phyloP scores from a whole-genome alignment of 2,113 vertebrate species.

The Pao palembangensis region DNA sequence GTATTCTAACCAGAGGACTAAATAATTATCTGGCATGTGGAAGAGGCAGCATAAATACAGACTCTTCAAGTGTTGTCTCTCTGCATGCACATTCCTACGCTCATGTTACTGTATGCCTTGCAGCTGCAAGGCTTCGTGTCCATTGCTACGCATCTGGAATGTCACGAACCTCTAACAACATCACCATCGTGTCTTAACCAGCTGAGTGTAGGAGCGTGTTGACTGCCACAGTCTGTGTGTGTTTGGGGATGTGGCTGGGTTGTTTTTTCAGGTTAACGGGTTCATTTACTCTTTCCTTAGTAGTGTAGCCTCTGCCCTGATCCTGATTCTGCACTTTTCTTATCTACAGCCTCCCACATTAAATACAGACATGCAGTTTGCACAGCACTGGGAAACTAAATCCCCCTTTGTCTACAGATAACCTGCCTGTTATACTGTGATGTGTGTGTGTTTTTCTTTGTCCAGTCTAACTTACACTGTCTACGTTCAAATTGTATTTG shows the following conservation, averaged over 20 bases:
- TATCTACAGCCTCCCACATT: conserved; percentile 49
- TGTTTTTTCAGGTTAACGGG: conserved; percentile 16
- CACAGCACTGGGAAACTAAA: conserved; percentile 23
- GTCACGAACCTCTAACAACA: background rate
- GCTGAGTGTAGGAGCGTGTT: conserved; percentile 2
- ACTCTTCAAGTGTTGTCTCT: conserved; percentile 4
- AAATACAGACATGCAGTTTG: conserved; percentile 21
- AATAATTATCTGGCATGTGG: conserved; percentile 37
- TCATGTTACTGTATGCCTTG: conserved; percentile 39
- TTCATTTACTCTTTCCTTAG: conserved; percentile 44
- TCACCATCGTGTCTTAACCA: conserved; percentile 7
- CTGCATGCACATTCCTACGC: conserved; percentile 24
- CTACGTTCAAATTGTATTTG: background rate
- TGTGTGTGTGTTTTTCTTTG: background rate
- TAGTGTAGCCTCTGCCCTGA: conserved; percentile 38
- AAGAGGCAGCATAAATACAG: background rate
- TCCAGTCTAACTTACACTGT: conserved; percentile 13
- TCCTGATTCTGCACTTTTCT: conserved; percentile 51
- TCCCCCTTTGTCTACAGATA: conserved; percentile 18
- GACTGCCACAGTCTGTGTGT: background rate
- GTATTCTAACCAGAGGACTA: conserved; percentile 24
- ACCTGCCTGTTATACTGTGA: background rate
- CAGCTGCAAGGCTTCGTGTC: background rate
- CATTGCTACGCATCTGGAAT: conserved; percentile 9
- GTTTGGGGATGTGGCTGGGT: background rate